A percentile compares a stretch with the other conserved stretches of the same genome.
Conservation (phyloP, 2,797 vertebrate genomes). For the Pampus argenteus region DNA sequence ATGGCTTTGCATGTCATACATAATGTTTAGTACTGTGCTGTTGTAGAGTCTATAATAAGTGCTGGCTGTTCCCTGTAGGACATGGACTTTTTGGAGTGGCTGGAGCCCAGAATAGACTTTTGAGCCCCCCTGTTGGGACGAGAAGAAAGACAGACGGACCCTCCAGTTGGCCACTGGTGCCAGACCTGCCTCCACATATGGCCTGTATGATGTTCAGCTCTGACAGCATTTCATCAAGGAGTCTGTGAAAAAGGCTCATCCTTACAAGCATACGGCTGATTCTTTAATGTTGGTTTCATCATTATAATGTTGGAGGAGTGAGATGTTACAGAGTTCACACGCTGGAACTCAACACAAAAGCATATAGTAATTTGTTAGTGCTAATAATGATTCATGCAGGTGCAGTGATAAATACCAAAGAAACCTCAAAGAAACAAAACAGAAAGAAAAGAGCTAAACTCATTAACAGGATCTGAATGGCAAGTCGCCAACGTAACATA, state of each 20-base stretch:
- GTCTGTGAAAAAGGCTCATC: constrained; percentile 35
- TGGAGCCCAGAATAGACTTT: constrained; percentile 57
- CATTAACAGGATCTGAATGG: constrained; percentile 5
- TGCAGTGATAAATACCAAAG: constrained; percentile 6
- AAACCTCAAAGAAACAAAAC: constrained; percentile 8
- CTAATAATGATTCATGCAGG: constrained; percentile 4
- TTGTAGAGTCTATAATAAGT: constrained; percentile 58
- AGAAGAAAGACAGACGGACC: constrained; percentile 59
- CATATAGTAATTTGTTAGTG: neutral
- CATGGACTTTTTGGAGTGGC: constrained; percentile 48
- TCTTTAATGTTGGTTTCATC: constrained; percentile 3
- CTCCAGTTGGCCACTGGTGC: constrained; percentile 67
- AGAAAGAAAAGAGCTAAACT: neutral
- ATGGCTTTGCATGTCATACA: constrained; percentile 24
- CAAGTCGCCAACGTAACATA: neutral
- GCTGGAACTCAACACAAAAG: constrained; percentile 14
- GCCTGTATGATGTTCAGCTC: constrained; percentile 61
- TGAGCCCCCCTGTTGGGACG: constrained; percentile 41
- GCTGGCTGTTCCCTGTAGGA: constrained; percentile 54
- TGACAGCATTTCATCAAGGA: constrained; percentile 69
- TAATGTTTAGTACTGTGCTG: constrained; percentile 51
- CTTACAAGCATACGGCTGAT: constrained; percentile 2
- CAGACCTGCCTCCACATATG: constrained; percentile 71
- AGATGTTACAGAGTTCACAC: constrained; percentile 15
- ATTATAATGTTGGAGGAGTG: neutral